These are phyloP conservation scores for Mola mola DNA, from an alignment of 2,113 vertebrate genomes.

Conservation along the genomic window DNA sequence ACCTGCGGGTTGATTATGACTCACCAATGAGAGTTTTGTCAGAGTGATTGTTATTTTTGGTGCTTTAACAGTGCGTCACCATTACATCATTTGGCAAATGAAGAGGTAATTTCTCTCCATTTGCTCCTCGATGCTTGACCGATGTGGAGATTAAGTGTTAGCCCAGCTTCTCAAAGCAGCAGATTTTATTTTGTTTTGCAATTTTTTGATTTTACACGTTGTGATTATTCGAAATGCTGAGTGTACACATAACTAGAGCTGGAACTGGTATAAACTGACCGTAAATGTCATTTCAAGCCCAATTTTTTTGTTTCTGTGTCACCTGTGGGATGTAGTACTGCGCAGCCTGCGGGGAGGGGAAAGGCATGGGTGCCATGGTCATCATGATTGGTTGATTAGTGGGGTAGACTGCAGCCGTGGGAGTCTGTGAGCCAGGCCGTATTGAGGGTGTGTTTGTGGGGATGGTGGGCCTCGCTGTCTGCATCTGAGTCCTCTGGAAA, in stretches of 20 bases:
- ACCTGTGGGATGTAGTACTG: constrained; percentile 98
- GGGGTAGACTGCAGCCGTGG: constrained; percentile 90
- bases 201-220: too few species aligned
- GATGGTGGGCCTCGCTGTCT: constrained; percentile 90
- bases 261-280: too few species aligned
- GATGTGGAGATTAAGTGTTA: too few species aligned
- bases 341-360: constrained; percentile 91
- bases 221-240: too few species aligned
- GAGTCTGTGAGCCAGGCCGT: constrained; percentile 90
- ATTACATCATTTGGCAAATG: too few species aligned
- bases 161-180: too few species aligned
- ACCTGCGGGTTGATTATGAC: neutral
- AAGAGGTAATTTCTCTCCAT: too few species aligned
- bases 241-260: too few species aligned
- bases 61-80: neutral
- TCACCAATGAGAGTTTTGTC: neutral
- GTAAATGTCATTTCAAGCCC: too few species aligned
- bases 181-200: too few species aligned
- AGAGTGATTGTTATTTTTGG: too few species aligned
- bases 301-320: constrained; percentile 50
- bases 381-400: constrained; percentile 97
- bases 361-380: constrained; percentile 94
- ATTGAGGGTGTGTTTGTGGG: constrained; percentile 91
- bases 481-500: constrained; percentile 97
- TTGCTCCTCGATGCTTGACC: too few species aligned